Evolutionary conservation across 2,888 invertebrate species (phyloP), one percentile per base, ranked within the genome.

Genomic region (Aphelenchoides bicaudatus): DNA sequence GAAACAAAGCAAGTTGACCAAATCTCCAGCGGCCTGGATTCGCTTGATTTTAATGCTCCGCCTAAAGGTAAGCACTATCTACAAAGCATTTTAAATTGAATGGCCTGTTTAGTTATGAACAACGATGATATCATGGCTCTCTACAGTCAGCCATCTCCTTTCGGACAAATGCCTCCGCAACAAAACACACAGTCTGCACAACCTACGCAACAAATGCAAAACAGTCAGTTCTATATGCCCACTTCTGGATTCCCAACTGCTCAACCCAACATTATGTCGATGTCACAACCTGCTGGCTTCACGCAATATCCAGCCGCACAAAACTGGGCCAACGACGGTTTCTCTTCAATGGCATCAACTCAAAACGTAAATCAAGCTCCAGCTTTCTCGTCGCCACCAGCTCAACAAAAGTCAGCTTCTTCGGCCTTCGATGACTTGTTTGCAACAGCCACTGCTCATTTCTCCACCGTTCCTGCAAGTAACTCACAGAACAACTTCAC

Each of bases 101-200:
- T 19, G n/a, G 2, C 23, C n/a, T 3, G 2, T 49, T 49, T 28
- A 34, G 31, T 39, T 19, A 64, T 46, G 58, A 64, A 50, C 49
- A 63, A 39, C 0, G 38, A 50, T 13, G 64, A 63, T 10, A 63
- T 63, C 28, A 31, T 63, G 54, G 63, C 63, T 1, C 39, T 63
- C 27, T 63, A 58, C 37, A 51, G 39, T 30, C 19, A 27, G 21
- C 52, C 30, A 6, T 19, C 39, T 23, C 3, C n/a, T 1, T 37
- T 58, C n/a, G n/a, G 13, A 4, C 23, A 31, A 23, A 16, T 29
- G n/a, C 23, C 19, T 21, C n/a, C 5, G 27, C 53, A 53, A 25
- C n/a, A n/a, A n/a, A n/a, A n/a, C n/a, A n/a, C n/a, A n/a, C n/a
- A n/a, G n/a, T n/a, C n/a, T n/a, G n/a, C n/a, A n/a, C 53, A 53